Evolutionary conservation across 1,140 invertebrate species (phyloP).

Genomic region (Vanessa atalanta): DNA sequence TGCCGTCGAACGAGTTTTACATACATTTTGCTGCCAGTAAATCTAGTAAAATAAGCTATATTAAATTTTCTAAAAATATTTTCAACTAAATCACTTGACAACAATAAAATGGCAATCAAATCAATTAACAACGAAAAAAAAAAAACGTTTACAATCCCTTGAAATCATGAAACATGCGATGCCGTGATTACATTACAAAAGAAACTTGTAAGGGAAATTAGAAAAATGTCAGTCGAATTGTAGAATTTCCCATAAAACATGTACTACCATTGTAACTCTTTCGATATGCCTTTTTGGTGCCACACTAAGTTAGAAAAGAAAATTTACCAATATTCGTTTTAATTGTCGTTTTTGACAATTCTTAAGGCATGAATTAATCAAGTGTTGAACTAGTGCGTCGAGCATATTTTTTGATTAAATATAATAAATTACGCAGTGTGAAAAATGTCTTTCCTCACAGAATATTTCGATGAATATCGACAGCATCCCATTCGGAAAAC

Average conservation of each 20-base stretch:
- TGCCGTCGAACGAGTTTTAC: too few species aligned
- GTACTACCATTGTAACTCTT: slow-evolving; percentile 5
- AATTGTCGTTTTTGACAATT: not conserved
- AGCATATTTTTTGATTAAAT: not conserved
- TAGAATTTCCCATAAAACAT: slow-evolving; percentile 34
- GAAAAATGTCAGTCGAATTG: slow-evolving; percentile 44
- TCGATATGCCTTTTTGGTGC: not conserved
- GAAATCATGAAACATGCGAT: slow-evolving; percentile 60
- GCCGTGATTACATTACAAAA: slow-evolving; percentile 66
- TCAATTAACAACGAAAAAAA: not conserved
- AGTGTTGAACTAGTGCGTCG: not conserved
- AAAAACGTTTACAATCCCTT: slow-evolving; percentile 56
- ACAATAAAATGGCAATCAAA: too few species aligned
- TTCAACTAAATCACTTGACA: too few species aligned
- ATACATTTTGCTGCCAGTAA: too few species aligned
- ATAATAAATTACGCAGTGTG: slow-evolving; percentile 16
- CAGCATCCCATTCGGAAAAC: slow-evolving; percentile 69
- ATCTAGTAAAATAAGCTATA: too few species aligned
- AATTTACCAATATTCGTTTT: not conserved
- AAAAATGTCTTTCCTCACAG: slow-evolving; percentile 73
- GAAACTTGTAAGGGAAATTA: slow-evolving; percentile 52
- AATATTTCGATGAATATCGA: slow-evolving; percentile 74
- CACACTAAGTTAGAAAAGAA: not conserved
- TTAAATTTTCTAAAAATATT: too few species aligned
- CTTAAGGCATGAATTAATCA: not conserved